Evolutionary conservation across 1,140 invertebrate genomes (phyloP), one percentile per base, ranked within the genome.

Genomic region (Conopomorpha cramerella): DNA sequence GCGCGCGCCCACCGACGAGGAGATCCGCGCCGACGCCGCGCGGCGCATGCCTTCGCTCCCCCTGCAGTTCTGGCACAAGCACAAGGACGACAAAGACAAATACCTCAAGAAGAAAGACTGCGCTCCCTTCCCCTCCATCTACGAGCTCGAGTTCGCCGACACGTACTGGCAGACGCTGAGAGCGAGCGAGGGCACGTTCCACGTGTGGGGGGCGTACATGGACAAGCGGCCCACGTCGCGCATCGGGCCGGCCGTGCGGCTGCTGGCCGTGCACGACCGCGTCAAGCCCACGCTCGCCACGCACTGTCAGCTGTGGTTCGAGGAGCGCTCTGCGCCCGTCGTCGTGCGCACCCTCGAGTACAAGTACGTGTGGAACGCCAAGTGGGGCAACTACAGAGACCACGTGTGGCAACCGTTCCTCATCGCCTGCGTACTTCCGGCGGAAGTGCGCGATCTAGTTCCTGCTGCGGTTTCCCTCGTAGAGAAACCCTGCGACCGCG

Each of bases 351-450:
- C 84, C 2, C 83, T 91, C 37, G 92, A 94, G 62, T 96, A 95
- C 71, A 95, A 94, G 54, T 95, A 95, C 59, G 91, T 95, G 42
- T 96, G 93, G 93, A 92, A 93, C 59, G 86, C 87, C 35, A 94
- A 93, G 64, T 96, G 93, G 93, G 93, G 93, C 13, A 96, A 96
- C 65, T 95, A 95, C 65, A 91, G 92, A 55, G 89, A 95, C 60
- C 91, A 90, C 4, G 89, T 95, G 30, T 90, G 94, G 49, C 93
- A 96, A 64, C 93, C 93, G 0, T 96, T 94, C 58, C 73, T 96
- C 40, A 88, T 94, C 30, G 90, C 92, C 2, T 96, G 93, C 66
- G 89, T 91, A 55, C 83, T 92, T 42, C 88, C 93, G 0, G 85
- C 87, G 45, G 77, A 81, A 1, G 86, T 90, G 47, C 87, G 86